Evolutionary conservation across 2,888 invertebrate genomes (phyloP).

Genomic region (Cenopis cana): DNA sequence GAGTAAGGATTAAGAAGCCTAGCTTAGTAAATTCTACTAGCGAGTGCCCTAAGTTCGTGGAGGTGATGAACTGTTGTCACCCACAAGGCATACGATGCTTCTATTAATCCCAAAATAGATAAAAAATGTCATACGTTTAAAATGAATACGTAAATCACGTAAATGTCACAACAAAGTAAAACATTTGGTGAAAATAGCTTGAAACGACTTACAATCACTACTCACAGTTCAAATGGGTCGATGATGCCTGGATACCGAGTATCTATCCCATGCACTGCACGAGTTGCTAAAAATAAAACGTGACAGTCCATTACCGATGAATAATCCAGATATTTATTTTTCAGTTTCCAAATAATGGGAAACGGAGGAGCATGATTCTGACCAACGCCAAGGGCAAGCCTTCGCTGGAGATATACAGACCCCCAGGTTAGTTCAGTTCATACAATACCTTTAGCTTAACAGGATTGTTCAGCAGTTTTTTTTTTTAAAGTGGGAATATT

Average conservation of each 20-base stretch:
- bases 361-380: slow-evolving; percentile 90
- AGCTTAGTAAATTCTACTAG: no score
- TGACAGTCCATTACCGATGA: slow-evolving; percentile 50
- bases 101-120: no score
- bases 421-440: slow-evolving; percentile 93
- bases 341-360: slow-evolving; percentile 87
- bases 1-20: no score
- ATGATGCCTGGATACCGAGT: slow-evolving; percentile 52
- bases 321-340: slow-evolving; percentile 50
- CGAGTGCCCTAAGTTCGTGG: no score
- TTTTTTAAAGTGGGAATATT: no score
- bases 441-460: neutral
- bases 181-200: neutral
- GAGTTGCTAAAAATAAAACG: slow-evolving; percentile 59
- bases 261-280: slow-evolving; percentile 47
- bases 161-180: no score
- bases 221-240: slow-evolving; percentile 53
- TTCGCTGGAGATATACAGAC: slow-evolving; percentile 94
- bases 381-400: slow-evolving; percentile 90
- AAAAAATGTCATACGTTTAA: no score
- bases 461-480: no score
- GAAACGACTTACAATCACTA: neutral
- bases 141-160: no score
- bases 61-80: no score
- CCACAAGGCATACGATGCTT: no score